Evolutionary conservation across 2,797 vertebrate species (phyloP).

Genomic region (Sebastes kiyomatsui): DNA sequence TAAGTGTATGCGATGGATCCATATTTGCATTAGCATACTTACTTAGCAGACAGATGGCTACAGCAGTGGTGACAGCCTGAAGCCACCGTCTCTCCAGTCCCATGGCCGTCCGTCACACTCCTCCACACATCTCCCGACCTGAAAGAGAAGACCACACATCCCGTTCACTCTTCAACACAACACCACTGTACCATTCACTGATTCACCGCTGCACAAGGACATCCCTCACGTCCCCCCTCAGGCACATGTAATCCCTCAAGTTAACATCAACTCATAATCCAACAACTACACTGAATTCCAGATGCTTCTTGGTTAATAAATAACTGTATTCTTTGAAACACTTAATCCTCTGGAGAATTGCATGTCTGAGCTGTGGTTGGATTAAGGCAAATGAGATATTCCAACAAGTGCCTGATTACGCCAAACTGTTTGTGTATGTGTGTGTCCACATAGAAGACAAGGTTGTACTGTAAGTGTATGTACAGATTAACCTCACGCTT

Average conservation of each 20-base stretch:
- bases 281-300: constrained; percentile 49
- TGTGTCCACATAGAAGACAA: constrained; percentile 23
- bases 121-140: constrained; percentile 81
- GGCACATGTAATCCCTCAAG: constrained; percentile 61
- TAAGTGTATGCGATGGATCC: constrained; percentile 34
- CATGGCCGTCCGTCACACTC: constrained; percentile 84
- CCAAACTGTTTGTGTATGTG: neutral
- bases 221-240: constrained; percentile 34
- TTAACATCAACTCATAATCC: constrained; percentile 64
- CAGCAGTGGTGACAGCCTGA: constrained; percentile 76
- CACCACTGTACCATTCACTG: constrained; percentile 3
- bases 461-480: constrained; percentile 39
- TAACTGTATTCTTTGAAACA: constrained; percentile 64
- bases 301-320: constrained; percentile 60
- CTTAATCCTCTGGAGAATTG: constrained; percentile 54
- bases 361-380: constrained; percentile 56
- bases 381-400: constrained; percentile 57
- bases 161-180: constrained; percentile 37
- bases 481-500: constrained; percentile 63
- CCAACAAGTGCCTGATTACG: constrained; percentile 22
- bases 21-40: constrained; percentile 71
- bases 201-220: constrained; percentile 16
- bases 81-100: constrained; percentile 82
- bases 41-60: constrained; percentile 81
- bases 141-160: constrained; percentile 60